A percentile compares a stretch with the other conserved stretches of the same genome.
Evolutionary conservation across 2,113 vertebrate genomes (phyloP).

Genomic region (Ellobius talpinus): DNA sequence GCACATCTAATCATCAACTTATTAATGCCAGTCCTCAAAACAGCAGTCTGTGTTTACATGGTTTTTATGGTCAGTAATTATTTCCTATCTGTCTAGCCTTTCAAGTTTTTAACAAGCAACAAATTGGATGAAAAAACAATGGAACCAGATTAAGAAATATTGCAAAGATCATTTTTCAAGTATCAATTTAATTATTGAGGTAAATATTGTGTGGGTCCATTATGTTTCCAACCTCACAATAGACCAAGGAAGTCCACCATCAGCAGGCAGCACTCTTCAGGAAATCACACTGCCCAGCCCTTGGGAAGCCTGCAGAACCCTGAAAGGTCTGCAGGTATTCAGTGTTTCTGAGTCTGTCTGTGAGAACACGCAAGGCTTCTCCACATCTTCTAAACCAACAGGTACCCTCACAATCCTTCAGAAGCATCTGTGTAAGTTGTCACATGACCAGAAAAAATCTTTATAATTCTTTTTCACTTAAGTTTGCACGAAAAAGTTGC

Average conservation of each 20-base stretch:
- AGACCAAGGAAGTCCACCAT: background rate
- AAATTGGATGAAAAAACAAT: constrained; percentile 33
- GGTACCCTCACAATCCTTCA: background rate
- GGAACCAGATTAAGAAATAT: background rate
- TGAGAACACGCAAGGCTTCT: background rate
- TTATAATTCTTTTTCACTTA: constrained; percentile 27
- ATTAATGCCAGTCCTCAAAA: constrained; percentile 42
- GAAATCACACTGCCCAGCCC: background rate
- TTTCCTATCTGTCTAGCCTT: constrained; percentile 4
- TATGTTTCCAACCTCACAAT: background rate
- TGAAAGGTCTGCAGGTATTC: background rate
- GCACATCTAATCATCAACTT: background rate
- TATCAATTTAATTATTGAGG: constrained; percentile 49
- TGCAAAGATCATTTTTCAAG: constrained; percentile 42
- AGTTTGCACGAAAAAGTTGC: background rate
- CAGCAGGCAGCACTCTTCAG: background rate
- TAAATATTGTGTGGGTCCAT: background rate
- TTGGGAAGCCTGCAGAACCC: background rate
- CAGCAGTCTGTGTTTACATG: constrained; percentile 26
- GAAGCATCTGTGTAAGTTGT: background rate
- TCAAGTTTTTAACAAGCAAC: constrained; percentile 58
- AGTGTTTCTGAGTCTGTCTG: background rate
- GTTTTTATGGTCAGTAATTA: constrained; percentile 52
- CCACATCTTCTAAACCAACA: background rate
- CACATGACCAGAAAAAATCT: background rate